Conservation (phyloP, 2,797 vertebrate genomes). For the Potorous gilbertii region DNA sequence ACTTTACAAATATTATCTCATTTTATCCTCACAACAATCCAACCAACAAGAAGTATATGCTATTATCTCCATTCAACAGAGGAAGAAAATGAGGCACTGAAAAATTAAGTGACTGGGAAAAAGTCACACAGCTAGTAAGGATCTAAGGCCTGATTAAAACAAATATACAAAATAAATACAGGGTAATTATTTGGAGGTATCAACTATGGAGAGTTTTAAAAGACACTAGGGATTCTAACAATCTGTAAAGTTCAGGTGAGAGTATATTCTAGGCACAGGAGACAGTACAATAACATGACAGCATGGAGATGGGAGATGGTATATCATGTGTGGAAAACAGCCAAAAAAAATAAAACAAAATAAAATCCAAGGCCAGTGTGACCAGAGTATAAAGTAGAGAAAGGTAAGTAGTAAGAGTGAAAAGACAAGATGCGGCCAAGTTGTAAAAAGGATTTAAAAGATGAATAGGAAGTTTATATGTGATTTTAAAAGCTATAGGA, state of each 20-base stretch:
- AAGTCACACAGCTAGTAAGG: background rate
- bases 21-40: background rate
- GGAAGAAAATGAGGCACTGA: background rate
- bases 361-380: background rate
- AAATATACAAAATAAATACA: background rate
- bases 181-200: background rate
- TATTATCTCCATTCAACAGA: background rate
- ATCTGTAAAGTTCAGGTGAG: background rate
- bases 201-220: background rate
- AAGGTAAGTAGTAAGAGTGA: background rate
- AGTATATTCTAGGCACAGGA: background rate
- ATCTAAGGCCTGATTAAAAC: background rate
- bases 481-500: background rate
- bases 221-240: background rate
- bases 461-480: background rate
- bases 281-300: background rate
- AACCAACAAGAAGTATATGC: background rate
- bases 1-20: background rate
- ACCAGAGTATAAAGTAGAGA: background rate
- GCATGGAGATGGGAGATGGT: background rate
- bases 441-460: background rate
- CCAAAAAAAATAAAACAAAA: background rate
- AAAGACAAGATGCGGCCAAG: background rate
- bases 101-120: background rate
- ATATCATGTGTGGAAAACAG: background rate